Conservation (phyloP, 2,888 invertebrate genomes). For the Plemyria rubiginata region DNA sequence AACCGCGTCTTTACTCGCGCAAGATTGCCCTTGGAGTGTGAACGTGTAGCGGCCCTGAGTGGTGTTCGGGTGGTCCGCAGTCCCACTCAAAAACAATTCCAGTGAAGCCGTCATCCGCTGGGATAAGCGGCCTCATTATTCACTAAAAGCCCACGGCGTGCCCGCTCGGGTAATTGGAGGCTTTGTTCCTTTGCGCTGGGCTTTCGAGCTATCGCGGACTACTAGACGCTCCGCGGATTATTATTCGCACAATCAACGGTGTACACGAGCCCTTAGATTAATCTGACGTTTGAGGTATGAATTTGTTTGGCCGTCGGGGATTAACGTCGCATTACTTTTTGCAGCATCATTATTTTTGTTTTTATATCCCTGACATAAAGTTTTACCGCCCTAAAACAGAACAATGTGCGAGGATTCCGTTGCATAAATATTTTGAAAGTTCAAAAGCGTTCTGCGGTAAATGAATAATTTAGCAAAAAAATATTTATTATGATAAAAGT, state of each 20-base stretch:
- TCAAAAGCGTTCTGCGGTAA: constrained; percentile 37
- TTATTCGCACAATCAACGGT: constrained; percentile 78
- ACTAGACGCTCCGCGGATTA: constrained; percentile 67
- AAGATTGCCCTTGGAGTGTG: constrained; percentile 19
- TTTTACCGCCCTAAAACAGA: constrained; percentile 51
- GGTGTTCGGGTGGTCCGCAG: constrained; percentile 65
- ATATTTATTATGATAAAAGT: background rate
- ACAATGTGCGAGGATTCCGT: constrained; percentile 36
- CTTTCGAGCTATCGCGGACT: constrained; percentile 74
- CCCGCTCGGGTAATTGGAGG: constrained; percentile 81
- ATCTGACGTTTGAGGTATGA: constrained; percentile 75
- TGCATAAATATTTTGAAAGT: constrained; percentile 33
- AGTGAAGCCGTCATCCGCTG: constrained; percentile 75
- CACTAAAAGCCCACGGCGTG: constrained; percentile 83
- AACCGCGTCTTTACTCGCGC: constrained; percentile 16
- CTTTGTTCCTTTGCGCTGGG: constrained; percentile 80
- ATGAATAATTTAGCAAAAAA: constrained; percentile 24
- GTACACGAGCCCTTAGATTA: constrained; percentile 68
- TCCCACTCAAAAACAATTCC: constrained; percentile 75
- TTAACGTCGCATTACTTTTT: constrained; percentile 66
- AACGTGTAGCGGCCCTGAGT: constrained; percentile 37
- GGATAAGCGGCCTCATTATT: constrained; percentile 83
- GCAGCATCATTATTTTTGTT: constrained; percentile 51
- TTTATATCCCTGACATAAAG: constrained; percentile 43
- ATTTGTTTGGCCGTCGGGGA: constrained; percentile 61